Evolutionary conservation across 2,888 invertebrate species (phyloP).

Genomic region (Shargacucullia verbasci): DNA sequence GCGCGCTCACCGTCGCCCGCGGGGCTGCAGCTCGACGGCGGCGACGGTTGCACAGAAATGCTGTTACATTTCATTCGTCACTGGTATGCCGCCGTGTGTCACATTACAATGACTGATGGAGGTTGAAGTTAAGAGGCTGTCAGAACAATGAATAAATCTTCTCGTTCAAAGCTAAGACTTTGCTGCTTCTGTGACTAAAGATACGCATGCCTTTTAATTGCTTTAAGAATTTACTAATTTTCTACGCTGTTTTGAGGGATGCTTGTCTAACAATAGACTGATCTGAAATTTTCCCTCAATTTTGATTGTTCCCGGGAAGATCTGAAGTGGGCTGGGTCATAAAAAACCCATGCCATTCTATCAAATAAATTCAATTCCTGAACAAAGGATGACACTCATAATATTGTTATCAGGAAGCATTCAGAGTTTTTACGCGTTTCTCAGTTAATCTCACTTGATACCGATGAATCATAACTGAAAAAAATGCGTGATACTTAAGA

Average conservation of each 20-base stretch:
- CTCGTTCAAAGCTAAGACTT: constrained; percentile 35
- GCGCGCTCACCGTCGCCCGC: constrained; percentile 76
- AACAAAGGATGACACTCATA: constrained; percentile 16
- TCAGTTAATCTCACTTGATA: too few species aligned
- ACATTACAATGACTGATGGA: constrained; percentile 55
- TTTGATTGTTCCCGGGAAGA: too few species aligned
- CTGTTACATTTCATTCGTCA: constrained; percentile 62
- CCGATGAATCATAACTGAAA: too few species aligned
- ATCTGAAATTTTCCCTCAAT: too few species aligned
- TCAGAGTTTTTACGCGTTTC: too few species aligned
- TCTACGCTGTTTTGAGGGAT: background rate
- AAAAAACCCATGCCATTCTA: too few species aligned
- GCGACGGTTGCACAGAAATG: constrained; percentile 46
- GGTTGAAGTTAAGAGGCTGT: constrained; percentile 48
- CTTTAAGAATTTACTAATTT: constrained; percentile 1
- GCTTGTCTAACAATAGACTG: too few species aligned
- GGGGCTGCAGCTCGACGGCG: constrained; percentile 43
- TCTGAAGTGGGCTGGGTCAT: too few species aligned
- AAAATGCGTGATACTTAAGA: too few species aligned
- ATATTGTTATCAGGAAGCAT: background rate
- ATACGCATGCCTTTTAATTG: constrained; percentile 16
- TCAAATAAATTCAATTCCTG: constrained; percentile 7
- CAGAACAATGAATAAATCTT: constrained; percentile 50
- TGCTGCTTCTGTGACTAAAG: constrained; percentile 10
- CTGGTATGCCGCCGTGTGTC: constrained; percentile 45